These are phyloP conservation scores for Ricordea florida DNA, from an alignment of 92 coral and sea anemone genomes.

Conservation along the genomic window DNA sequence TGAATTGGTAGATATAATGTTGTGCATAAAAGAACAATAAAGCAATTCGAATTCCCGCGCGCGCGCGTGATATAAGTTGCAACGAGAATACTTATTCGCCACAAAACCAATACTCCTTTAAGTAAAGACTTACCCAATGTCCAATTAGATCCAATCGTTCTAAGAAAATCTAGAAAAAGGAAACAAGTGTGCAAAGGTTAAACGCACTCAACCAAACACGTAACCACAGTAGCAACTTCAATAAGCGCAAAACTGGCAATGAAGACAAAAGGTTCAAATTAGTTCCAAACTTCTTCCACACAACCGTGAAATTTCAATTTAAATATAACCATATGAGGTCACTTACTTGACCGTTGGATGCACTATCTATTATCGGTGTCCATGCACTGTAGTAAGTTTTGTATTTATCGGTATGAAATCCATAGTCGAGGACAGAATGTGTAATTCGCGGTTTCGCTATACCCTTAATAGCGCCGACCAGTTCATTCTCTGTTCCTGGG, in stretches of 20 bases:
- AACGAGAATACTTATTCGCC: too few species aligned
- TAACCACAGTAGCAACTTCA: too few species aligned
- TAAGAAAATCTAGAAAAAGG: slow-evolving; percentile 57
- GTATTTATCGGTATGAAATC: slow-evolving; percentile 68
- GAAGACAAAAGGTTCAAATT: slow-evolving; percentile 13
- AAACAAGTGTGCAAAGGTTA: neutral
- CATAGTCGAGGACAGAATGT: slow-evolving; percentile 26
- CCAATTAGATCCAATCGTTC: slow-evolving; percentile 84
- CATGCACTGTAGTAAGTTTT: slow-evolving; percentile 66
- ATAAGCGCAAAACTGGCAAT: too few species aligned
- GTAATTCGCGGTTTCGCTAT: slow-evolving; percentile 20
- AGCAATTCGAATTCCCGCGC: too few species aligned
- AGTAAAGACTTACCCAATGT: slow-evolving; percentile 76
- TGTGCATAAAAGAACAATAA: too few species aligned
- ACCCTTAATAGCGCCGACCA: slow-evolving; percentile 32
- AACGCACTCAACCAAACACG: too few species aligned
- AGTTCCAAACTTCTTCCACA: neutral
- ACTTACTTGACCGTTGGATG: slow-evolving; percentile 56
- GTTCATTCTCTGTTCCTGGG: slow-evolving; percentile 1
- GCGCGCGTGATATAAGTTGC: too few species aligned
- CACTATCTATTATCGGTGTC: slow-evolving; percentile 59
- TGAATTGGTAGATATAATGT: too few species aligned
- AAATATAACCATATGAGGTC: neutral
- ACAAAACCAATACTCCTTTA: too few species aligned
- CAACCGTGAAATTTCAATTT: slow-evolving; percentile 31